These are phyloP conservation scores for Sipha flava DNA, from an alignment of 1,140 invertebrate species.

Conservation along the genomic window DNA sequence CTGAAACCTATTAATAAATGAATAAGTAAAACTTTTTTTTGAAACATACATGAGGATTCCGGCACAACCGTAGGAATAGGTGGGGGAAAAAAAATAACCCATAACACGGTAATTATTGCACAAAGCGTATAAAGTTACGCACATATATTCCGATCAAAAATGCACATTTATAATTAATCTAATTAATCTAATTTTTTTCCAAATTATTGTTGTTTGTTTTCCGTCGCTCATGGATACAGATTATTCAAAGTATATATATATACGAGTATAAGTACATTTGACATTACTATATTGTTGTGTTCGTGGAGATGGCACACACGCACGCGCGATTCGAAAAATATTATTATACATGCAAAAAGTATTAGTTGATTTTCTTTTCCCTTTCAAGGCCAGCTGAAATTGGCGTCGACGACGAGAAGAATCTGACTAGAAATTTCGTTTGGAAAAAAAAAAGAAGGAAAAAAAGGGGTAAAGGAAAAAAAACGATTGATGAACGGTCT, in stretches of 20 bases:
- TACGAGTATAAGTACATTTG: no score
- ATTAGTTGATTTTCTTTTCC: neutral
- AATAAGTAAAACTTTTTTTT: no score
- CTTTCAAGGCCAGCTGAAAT: neutral
- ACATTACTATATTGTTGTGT: no score
- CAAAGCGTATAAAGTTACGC: no score
- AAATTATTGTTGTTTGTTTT: neutral
- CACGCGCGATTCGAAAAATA: neutral
- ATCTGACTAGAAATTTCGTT: slow-evolving; percentile 27
- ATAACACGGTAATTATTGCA: no score
- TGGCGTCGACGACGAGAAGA: neutral
- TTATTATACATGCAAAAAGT: neutral
- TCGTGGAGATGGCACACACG: neutral
- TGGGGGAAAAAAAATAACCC: no score
- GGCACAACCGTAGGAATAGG: neutral
- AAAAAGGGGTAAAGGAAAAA: no score
- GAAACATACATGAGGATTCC: no score
- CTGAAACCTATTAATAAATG: no score
- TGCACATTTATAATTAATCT: neutral
- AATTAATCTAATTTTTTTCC: neutral
- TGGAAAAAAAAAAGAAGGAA: neutral
- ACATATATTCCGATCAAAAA: neutral
- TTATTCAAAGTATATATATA: neutral
- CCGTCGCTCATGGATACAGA: neutral
- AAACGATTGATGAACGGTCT: neutral